Evolutionary conservation across 1,140 invertebrate species (phyloP).

Genomic region (Anagrus nilaparvatae): DNA sequence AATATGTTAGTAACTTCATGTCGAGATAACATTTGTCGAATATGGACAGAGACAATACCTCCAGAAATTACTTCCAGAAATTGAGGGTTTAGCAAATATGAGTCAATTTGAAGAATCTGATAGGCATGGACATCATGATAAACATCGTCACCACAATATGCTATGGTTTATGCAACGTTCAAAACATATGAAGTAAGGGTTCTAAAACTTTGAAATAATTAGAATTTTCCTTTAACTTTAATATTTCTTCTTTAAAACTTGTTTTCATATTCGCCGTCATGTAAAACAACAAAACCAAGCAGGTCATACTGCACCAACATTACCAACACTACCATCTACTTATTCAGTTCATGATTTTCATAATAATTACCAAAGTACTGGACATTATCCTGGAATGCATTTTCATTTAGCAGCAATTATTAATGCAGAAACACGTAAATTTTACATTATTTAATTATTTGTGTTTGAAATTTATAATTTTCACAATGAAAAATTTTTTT

Average conservation of each 20-base stretch:
- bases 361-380: conserved; percentile 50
- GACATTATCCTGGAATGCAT: conserved; percentile 71
- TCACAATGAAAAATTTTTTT: conserved; percentile 13
- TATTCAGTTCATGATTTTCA: conserved; percentile 95
- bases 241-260: conserved; percentile 51
- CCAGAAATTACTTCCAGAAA: too few relatives aligned
- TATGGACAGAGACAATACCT: conserved; percentile 96
- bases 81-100: conserved; percentile 80
- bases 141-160: conserved; percentile 75
- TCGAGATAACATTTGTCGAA: conserved; percentile 94
- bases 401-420: conserved; percentile 97
- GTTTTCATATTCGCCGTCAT: conserved; percentile 80
- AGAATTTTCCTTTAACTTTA: conserved; percentile 4
- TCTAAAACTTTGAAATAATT: neutral
- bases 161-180: conserved; percentile 92
- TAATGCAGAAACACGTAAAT: conserved; percentile 83
- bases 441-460: conserved; percentile 8
- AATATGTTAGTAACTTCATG: conserved; percentile 98
- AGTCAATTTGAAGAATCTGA: conserved; percentile 70
- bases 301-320: conserved; percentile 47
- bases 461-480: neutral
- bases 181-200: conserved; percentile 84
- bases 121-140: conserved; percentile 63
- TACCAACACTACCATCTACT: conserved; percentile 80
- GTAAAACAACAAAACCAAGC: conserved; percentile 59